phyloP scores from a whole-genome alignment of 2,888 invertebrate genomes.

The Helleia helle region DNA sequence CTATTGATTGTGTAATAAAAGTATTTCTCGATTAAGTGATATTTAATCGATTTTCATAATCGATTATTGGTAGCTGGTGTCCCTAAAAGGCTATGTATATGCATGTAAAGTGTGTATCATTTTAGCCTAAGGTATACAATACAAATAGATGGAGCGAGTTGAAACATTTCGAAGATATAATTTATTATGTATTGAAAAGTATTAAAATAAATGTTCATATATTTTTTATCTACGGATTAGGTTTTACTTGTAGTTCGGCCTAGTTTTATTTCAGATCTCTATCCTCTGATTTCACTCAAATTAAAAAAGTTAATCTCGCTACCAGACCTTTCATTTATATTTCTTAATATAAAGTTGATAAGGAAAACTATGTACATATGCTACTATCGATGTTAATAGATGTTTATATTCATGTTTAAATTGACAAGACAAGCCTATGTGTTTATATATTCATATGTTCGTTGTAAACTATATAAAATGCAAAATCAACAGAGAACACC shows the following conservation, averaged over 20 bases:
- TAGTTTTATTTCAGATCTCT: too few species aligned
- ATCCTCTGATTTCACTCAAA: too few species aligned
- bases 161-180: too few species aligned
- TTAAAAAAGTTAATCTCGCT: slow-evolving; percentile 7
- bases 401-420: too few species aligned
- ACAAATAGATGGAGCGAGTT: slow-evolving; percentile 12
- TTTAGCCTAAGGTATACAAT: slow-evolving; percentile 34
- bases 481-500: neutral
- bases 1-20: neutral
- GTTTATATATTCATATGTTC: too few species aligned
- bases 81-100: slow-evolving; percentile 49
- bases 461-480: neutral
- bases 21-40: neutral
- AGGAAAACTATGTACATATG: neutral
- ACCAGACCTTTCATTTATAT: slow-evolving; percentile 9
- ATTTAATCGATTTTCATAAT: neutral
- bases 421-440: too few species aligned
- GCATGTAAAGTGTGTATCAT: slow-evolving; percentile 51
- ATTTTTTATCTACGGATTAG: too few species aligned
- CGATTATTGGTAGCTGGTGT: neutral
- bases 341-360: slow-evolving; percentile 2
- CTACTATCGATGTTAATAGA: neutral
- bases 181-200: too few species aligned
- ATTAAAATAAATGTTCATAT: too few species aligned
- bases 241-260: too few species aligned